These are phyloP conservation scores for Meleagris gallopavo DNA, from an alignment of 2,113 vertebrate species.

Conservation along the genomic window DNA sequence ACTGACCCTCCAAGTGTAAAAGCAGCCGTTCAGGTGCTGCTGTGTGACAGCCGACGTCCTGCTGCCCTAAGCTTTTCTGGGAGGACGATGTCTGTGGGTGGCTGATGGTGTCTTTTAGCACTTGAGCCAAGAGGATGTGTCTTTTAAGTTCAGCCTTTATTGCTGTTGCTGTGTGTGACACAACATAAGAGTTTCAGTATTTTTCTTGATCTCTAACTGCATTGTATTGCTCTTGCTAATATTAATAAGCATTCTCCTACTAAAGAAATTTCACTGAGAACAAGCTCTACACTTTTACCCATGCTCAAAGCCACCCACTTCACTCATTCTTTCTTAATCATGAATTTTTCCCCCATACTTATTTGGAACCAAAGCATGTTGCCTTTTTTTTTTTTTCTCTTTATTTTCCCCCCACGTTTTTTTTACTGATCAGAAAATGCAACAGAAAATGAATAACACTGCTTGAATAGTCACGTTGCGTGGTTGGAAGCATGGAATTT, in stretches of 20 bases:
- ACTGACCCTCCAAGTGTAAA: not conserved
- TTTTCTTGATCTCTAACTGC: not conserved
- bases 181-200: not conserved
- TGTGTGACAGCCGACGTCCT: not conserved
- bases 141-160: not conserved
- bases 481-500: not conserved
- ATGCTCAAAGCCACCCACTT: not conserved
- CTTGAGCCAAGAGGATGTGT: not conserved
- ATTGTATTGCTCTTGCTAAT: not conserved
- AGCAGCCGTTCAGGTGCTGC: not conserved
- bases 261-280: not conserved
- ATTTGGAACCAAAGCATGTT: not conserved
- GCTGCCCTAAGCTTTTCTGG: not conserved
- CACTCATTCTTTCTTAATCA: not conserved
- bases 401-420: not conserved
- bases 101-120: accelerated
- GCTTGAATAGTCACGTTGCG: not conserved
- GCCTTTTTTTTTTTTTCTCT: not conserved
- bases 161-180: not conserved
- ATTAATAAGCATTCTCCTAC: not conserved
- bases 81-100: not conserved
- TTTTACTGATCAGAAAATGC: not conserved
- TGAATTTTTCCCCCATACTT: not conserved
- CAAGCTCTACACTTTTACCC: not conserved
- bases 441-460: not conserved